A percentile compares a stretch with the other conserved stretches of the same genome.
phyloP scores from a whole-genome alignment of 1,140 invertebrate species.

The Amphibalanus amphitrite region DNA sequence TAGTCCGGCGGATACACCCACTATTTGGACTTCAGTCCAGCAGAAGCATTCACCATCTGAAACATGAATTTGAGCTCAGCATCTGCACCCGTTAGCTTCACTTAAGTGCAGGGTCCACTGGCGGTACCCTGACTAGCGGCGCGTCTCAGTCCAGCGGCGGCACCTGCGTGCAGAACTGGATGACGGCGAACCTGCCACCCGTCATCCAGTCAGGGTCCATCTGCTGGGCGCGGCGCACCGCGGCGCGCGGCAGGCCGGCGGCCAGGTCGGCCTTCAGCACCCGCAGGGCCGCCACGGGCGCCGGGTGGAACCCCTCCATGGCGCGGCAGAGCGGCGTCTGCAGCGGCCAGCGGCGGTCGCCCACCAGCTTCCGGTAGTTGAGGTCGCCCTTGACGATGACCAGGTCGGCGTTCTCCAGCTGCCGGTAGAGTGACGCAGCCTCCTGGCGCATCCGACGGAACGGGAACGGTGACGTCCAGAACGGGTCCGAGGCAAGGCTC shows the following conservation, averaged over 20 bases:
- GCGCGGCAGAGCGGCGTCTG: slow-evolving; percentile 48
- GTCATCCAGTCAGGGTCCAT: slow-evolving; percentile 6
- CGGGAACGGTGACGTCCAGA: slow-evolving; percentile 72
- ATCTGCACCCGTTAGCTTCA: too few species aligned
- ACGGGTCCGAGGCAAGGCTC: slow-evolving; percentile 38
- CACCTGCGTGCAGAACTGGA: background rate
- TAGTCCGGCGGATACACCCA: too few species aligned
- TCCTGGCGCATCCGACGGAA: slow-evolving; percentile 55
- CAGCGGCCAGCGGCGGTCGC: slow-evolving; percentile 66
- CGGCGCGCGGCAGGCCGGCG: slow-evolving; percentile 45
- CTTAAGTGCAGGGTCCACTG: too few species aligned
- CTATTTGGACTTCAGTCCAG: too few species aligned
- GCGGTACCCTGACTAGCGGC: too few species aligned
- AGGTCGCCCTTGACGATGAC: slow-evolving; percentile 91
- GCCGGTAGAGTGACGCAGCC: slow-evolving; percentile 47
- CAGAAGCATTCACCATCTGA: too few species aligned
- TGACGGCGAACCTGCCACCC: background rate
- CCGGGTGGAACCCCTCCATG: slow-evolving; percentile 62
- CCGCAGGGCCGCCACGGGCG: slow-evolving; percentile 59
- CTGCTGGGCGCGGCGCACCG: slow-evolving; percentile 11
- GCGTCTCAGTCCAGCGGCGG: background rate
- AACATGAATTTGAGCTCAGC: too few species aligned
- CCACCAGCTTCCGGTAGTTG: slow-evolving; percentile 86
- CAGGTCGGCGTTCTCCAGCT: slow-evolving; percentile 46
- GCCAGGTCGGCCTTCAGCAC: slow-evolving; percentile 84